Percentiles rank a stretch among this genome's conserved stretches.
Evolutionary conservation across 2,888 invertebrate genomes (phyloP).

Genomic region (Hirtodrosophila histrioides): DNA sequence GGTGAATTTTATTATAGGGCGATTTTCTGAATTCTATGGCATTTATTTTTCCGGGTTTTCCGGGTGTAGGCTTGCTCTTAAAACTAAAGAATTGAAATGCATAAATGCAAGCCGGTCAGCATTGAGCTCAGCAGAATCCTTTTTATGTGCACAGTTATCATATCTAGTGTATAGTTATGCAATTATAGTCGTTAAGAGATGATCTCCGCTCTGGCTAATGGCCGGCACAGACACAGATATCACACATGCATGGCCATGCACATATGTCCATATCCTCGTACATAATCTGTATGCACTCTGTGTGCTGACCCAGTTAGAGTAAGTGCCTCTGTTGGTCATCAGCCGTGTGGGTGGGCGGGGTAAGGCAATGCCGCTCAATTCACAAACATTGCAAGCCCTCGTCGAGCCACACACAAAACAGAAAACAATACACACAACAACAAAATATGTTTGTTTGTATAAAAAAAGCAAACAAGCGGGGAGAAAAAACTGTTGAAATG

Average conservation of each 20-base stretch:
- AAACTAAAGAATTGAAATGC: too few species aligned
- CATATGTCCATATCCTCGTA: conserved; percentile 31
- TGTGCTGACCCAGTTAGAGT: conserved; percentile 48
- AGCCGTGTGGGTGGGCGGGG: conserved; percentile 33
- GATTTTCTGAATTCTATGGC: too few species aligned
- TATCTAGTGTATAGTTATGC: conserved; percentile 8
- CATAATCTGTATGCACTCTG: neutral
- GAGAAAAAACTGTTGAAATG: conserved; percentile 8
- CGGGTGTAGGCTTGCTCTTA: too few species aligned
- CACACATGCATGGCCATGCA: conserved; percentile 23
- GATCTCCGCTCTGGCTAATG: conserved; percentile 52
- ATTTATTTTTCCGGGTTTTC: too few species aligned
- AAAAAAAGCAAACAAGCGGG: neutral
- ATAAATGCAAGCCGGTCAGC: neutral
- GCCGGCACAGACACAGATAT: conserved; percentile 51
- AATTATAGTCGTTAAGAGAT: conserved; percentile 51
- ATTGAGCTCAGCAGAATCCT: conserved; percentile 1
- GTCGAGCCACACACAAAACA: conserved; percentile 45
- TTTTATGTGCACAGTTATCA: conserved; percentile 7
- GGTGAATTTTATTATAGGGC: too few species aligned
- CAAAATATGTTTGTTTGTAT: conserved; percentile 24
- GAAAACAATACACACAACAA: conserved; percentile 12
- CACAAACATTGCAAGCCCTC: conserved; percentile 49
- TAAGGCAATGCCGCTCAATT: conserved; percentile 64
- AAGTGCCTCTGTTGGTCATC: conserved; percentile 52